phyloP scores from a whole-genome alignment of 2,888 invertebrate species.

The Chorisops tibialis region DNA sequence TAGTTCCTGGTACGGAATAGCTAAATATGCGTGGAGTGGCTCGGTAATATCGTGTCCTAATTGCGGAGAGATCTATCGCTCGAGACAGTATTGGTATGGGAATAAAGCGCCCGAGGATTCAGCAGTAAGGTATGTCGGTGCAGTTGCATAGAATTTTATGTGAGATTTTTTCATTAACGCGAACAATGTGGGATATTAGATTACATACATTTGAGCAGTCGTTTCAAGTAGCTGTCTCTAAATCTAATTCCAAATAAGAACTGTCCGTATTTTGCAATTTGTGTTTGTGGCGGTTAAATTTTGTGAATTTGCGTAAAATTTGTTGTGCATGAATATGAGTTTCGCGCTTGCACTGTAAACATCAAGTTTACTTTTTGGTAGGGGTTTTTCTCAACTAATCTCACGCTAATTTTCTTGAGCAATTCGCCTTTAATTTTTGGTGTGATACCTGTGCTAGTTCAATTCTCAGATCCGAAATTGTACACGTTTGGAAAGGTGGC shows the following conservation, averaged over 20 bases:
- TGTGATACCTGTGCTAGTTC: slow-evolving; percentile 17
- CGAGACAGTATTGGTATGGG: slow-evolving; percentile 77
- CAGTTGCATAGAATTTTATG: neutral
- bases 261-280: too few species aligned
- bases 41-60: slow-evolving; percentile 72
- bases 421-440: neutral
- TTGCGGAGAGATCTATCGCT: slow-evolving; percentile 59
- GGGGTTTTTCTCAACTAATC: too few species aligned
- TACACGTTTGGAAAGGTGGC: slow-evolving; percentile 68
- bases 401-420: too few species aligned
- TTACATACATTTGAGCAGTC: too few species aligned
- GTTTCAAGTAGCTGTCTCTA: too few species aligned
- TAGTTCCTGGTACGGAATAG: slow-evolving; percentile 64
- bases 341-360: too few species aligned
- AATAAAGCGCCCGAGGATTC: slow-evolving; percentile 69
- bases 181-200: too few species aligned
- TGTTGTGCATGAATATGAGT: too few species aligned
- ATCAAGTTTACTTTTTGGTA: too few species aligned
- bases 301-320: too few species aligned
- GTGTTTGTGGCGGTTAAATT: too few species aligned
- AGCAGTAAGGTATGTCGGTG: slow-evolving; percentile 54
- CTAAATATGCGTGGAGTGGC: slow-evolving; percentile 75
- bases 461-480: slow-evolving; percentile 56
- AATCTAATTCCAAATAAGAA: too few species aligned
- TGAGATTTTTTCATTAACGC: neutral